phyloP scores from a whole-genome alignment of 2,797 vertebrate species.

The Anabas testudineus region DNA sequence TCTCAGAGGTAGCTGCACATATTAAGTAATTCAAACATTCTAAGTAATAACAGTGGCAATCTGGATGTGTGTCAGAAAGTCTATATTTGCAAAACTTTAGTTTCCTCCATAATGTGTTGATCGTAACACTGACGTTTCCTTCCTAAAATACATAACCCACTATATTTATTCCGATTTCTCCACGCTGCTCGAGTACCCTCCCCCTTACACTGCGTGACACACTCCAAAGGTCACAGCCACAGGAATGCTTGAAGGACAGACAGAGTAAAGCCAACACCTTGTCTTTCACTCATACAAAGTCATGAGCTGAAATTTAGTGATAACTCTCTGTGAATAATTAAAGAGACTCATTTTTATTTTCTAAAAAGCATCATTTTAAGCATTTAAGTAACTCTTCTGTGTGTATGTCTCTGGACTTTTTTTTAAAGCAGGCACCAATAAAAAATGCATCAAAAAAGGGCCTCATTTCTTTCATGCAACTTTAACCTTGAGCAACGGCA shows the following conservation, averaged over 20 bases:
- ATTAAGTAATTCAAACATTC: constrained; percentile 5
- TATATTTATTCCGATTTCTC: constrained; percentile 73
- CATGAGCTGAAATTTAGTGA: constrained; percentile 66
- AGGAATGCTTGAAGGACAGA: constrained; percentile 88
- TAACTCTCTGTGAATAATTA: constrained; percentile 72
- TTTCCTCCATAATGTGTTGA: background rate
- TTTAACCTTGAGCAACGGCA: constrained; percentile 26
- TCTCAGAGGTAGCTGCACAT: background rate
- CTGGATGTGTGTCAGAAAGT: background rate
- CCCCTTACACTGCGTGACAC: constrained; percentile 80
- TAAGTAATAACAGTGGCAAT: background rate
- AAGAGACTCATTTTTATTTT: constrained; percentile 19
- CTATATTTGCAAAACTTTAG: background rate
- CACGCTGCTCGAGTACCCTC: constrained; percentile 71
- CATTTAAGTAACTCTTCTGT: background rate
- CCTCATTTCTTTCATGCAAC: background rate
- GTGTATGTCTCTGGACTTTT: background rate
- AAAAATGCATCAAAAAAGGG: background rate
- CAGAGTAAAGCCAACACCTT: constrained; percentile 77
- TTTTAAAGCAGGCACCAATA: background rate
- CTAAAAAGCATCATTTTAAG: background rate
- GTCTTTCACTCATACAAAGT: constrained; percentile 70
- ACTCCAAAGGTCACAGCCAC: constrained; percentile 89
- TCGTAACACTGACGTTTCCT: constrained; percentile 24
- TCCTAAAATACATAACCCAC: constrained; percentile 53